Percentiles rank a stretch among this genome's conserved stretches.
Conservation (phyloP, 2,113 vertebrate genomes). For the Carollia perspicillata region DNA sequence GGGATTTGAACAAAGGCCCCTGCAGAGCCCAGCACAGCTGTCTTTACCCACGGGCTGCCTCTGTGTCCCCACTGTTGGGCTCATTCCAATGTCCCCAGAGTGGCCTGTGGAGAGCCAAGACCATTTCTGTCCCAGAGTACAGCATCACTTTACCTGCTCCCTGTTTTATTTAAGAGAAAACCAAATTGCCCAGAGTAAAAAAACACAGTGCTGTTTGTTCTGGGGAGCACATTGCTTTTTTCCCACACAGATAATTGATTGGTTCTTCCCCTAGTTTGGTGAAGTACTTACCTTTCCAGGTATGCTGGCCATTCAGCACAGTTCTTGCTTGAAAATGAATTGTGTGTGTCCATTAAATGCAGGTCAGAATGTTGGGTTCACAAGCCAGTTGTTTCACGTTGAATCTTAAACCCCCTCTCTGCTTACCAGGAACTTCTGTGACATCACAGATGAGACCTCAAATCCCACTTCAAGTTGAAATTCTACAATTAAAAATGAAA, state of each 20-base stretch:
- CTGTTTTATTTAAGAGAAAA: constrained; percentile 89
- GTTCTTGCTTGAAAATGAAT: constrained; percentile 67
- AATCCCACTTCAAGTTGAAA: rapidly evolving
- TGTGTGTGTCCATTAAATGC: constrained; percentile 69
- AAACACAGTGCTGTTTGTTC: constrained; percentile 88
- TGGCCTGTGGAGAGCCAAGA: constrained; percentile 83
- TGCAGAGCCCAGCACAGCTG: neutral
- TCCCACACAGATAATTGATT: constrained; percentile 89
- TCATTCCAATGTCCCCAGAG: constrained; percentile 82
- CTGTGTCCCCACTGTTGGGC: constrained; percentile 81
- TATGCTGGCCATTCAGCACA: constrained; percentile 51
- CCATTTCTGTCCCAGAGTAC: constrained; percentile 84
- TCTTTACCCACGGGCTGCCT: constrained; percentile 73
- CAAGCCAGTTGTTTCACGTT: neutral
- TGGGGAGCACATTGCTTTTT: constrained; percentile 87
- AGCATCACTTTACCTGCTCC: constrained; percentile 81
- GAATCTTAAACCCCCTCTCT: neutral
- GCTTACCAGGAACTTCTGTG: neutral
- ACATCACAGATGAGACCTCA: neutral
- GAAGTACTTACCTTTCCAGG: constrained; percentile 83
- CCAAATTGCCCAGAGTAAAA: constrained; percentile 87
- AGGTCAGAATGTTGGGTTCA: constrained; percentile 51
- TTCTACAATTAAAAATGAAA: neutral
- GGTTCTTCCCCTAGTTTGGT: constrained; percentile 80
- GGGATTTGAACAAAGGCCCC: too few species aligned